phyloP scores from a whole-genome alignment of 2,113 vertebrate genomes.

The Prinia subflava region DNA sequence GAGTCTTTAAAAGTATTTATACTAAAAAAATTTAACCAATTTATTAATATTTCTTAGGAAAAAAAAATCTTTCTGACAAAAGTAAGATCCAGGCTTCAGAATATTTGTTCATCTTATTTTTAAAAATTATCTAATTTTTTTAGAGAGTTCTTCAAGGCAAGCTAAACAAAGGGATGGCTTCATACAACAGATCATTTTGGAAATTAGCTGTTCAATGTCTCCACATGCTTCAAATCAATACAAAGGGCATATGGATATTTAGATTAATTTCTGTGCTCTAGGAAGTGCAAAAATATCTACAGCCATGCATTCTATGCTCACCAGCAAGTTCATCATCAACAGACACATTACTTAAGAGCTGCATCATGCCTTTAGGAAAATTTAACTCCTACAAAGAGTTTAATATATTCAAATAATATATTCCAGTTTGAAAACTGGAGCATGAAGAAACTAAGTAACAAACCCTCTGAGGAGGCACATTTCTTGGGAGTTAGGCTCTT shows the following conservation, averaged over 20 bases:
- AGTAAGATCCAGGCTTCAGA: background rate
- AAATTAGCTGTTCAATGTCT: slow-evolving; percentile 20
- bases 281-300: slow-evolving; percentile 3
- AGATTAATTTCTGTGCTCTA: background rate
- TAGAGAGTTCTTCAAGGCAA: background rate
- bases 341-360: background rate
- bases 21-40: background rate
- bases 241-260: background rate
- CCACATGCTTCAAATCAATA: slow-evolving; percentile 28
- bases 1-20: background rate
- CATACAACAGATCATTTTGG: background rate
- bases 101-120: background rate
- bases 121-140: background rate
- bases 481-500: background rate
- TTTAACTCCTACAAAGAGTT: background rate
- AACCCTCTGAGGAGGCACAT: background rate
- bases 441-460: background rate
- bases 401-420: background rate
- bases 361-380: background rate
- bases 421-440: background rate
- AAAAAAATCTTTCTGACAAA: background rate
- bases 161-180: background rate
- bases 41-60: background rate
- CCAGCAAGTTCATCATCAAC: background rate
- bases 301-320: background rate